These are phyloP conservation scores for Conomelus anceps DNA, from an alignment of 2,888 invertebrate genomes.

Conservation along the genomic window DNA sequence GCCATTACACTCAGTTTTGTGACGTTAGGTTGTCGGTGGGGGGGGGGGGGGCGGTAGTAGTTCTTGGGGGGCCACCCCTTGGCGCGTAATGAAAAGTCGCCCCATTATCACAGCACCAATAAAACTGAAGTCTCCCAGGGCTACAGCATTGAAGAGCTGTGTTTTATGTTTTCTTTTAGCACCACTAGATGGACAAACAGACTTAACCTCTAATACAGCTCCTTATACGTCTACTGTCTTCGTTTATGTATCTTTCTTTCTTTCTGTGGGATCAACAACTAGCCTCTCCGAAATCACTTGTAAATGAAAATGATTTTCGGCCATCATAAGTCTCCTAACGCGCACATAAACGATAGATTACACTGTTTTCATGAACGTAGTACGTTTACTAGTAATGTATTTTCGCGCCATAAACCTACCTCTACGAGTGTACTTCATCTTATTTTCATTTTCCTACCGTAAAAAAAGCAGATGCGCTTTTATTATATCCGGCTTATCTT, in stretches of 20 bases:
- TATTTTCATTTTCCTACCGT: background rate
- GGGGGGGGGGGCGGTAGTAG: slow-evolving; percentile 20
- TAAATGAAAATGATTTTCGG: background rate
- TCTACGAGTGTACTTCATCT: background rate
- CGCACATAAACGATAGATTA: background rate
- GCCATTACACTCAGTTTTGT: no score
- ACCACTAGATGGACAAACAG: background rate
- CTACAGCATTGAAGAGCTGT: slow-evolving; percentile 18
- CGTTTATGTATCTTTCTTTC: background rate
- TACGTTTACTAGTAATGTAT: background rate
- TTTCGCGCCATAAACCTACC: background rate
- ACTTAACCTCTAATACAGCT: background rate
- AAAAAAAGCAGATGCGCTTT: background rate
- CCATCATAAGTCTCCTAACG: background rate
- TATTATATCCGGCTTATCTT: background rate
- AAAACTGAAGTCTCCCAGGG: background rate
- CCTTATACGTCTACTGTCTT: background rate
- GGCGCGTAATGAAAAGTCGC: slow-evolving; percentile 33
- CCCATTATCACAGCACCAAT: slow-evolving; percentile 24
- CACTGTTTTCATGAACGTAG: background rate
- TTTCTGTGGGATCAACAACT: background rate
- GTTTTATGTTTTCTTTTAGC: slow-evolving; percentile 16
- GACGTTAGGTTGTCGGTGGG: slow-evolving; percentile 16
- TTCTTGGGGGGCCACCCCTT: background rate
- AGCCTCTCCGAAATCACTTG: background rate